phyloP scores from a whole-genome alignment of 2,113 vertebrate genomes.

The Regulus satrapa region DNA sequence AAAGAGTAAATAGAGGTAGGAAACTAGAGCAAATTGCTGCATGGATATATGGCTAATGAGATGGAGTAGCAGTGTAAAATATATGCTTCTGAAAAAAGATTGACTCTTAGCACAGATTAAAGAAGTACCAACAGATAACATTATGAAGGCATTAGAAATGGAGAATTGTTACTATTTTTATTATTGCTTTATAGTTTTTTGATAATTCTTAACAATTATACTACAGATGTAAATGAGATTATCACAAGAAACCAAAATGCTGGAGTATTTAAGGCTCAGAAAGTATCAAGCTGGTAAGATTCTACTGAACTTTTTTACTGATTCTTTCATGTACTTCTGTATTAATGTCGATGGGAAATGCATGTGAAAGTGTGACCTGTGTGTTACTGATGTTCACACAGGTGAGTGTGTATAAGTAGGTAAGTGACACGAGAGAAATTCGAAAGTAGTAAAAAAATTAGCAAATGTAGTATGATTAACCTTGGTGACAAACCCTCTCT shows the following conservation, averaged over 20 bases:
- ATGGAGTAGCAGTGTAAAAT: neutral
- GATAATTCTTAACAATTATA: conserved; percentile 76
- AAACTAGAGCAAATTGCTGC: neutral
- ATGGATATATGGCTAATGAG: neutral
- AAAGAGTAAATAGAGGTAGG: neutral
- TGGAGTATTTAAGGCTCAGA: conserved; percentile 79
- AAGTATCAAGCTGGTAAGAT: conserved; percentile 86
- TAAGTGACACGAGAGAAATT: neutral
- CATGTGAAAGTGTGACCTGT: neutral
- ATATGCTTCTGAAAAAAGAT: neutral
- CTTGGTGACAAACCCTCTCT: neutral
- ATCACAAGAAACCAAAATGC: conserved; percentile 78
- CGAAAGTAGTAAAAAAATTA: neutral
- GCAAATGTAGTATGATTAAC: neutral
- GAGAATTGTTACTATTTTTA: neutral
- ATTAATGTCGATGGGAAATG: neutral
- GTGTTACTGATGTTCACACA: neutral
- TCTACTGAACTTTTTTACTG: neutral
- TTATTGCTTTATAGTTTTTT: neutral
- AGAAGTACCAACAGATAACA: neutral
- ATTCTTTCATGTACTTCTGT: neutral
- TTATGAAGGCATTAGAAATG: neutral
- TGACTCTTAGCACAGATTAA: neutral
- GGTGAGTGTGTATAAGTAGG: neutral
- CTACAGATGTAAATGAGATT: conserved; percentile 84